These are phyloP conservation scores for Brachypodius melanocephalos DNA, from an alignment of 2,113 vertebrate species.

Conservation along the genomic window DNA sequence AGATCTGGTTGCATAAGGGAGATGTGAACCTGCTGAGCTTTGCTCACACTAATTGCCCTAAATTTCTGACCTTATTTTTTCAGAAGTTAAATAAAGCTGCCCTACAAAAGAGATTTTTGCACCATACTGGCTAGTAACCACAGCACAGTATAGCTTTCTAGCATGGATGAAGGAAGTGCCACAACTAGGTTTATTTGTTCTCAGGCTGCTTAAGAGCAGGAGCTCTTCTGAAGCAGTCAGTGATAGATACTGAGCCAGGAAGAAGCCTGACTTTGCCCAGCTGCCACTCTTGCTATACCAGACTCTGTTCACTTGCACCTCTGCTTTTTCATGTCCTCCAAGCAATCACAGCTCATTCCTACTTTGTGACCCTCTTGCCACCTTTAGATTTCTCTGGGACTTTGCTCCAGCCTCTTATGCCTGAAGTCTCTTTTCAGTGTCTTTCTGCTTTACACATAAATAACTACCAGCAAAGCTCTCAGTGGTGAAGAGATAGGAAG, in stretches of 20 bases:
- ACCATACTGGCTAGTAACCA: background rate
- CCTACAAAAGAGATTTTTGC: background rate
- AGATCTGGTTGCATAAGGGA: constrained; percentile 19
- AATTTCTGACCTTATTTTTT: constrained; percentile 47
- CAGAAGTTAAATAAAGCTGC: constrained; percentile 32
- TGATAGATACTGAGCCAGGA: fast-evolving
- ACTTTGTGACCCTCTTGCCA: background rate
- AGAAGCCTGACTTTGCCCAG: background rate
- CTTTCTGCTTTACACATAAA: background rate
- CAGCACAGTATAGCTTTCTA: background rate
- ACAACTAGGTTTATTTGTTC: background rate
- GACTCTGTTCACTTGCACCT: background rate
- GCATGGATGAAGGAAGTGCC: background rate
- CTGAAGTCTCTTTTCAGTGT: background rate
- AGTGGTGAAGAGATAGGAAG: background rate
- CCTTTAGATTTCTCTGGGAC: background rate
- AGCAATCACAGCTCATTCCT: background rate
- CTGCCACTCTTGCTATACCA: background rate
- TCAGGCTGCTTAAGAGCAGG: background rate
- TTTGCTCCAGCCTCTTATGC: background rate
- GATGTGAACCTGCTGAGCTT: constrained; percentile 36
- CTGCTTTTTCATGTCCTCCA: background rate
- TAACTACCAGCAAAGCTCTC: background rate
- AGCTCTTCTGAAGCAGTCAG: background rate
- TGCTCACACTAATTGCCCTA: constrained; percentile 33